Percentiles rank a stretch among this genome's conserved stretches.
Evolutionary conservation across 2,113 vertebrate genomes (phyloP).

Genomic region (Spermophilus dauricus): DNA sequence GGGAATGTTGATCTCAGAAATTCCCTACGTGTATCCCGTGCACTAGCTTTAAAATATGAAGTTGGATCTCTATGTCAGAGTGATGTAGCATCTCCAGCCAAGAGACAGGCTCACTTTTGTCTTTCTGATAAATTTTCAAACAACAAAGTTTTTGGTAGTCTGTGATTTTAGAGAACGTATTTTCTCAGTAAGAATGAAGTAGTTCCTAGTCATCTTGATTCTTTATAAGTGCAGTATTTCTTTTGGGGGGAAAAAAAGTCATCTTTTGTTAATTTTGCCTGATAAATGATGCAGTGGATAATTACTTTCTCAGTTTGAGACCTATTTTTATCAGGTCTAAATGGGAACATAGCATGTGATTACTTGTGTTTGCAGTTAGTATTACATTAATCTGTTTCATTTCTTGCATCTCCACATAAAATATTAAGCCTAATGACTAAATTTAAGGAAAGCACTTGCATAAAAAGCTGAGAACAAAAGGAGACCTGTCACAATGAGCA

Average conservation of each 20-base stretch:
- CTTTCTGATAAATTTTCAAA: background rate
- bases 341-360: background rate
- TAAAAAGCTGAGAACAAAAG: background rate
- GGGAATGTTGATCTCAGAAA: background rate
- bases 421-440: background rate
- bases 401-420: background rate
- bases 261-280: background rate
- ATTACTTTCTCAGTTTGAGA: background rate
- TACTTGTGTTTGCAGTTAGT: background rate
- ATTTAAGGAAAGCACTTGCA: background rate
- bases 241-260: background rate
- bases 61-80: background rate
- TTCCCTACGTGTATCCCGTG: background rate
- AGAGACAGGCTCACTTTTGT: background rate
- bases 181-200: background rate
- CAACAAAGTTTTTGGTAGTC: background rate
- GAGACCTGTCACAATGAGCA: background rate
- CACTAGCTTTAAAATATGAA: background rate
- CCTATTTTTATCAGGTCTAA: background rate
- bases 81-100: background rate
- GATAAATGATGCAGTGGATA: background rate
- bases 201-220: background rate
- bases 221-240: background rate
- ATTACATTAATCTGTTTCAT: background rate
- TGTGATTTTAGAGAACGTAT: conserved; percentile 15